A percentile compares a stretch with the other conserved stretches of the same genome.
Evolutionary conservation across 2,113 vertebrate genomes (phyloP).

Genomic region (Corydoras maculifer): DNA sequence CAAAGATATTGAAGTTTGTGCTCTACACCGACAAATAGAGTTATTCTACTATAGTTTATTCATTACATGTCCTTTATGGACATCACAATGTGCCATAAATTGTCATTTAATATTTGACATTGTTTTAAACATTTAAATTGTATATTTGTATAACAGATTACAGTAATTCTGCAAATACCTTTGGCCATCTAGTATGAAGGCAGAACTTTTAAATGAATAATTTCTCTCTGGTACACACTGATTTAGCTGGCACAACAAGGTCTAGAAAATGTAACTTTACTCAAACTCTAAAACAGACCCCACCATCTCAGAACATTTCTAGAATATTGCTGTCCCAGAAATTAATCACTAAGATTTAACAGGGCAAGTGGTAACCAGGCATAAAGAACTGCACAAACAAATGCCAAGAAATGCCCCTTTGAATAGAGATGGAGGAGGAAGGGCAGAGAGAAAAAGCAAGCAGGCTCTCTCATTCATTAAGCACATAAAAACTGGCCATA

Average conservation of each 20-base stretch:
- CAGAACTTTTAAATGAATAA: no score
- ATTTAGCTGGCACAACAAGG: neutral
- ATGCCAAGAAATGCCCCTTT: conserved; percentile 27
- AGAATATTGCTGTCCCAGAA: conserved; percentile 14
- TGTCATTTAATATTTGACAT: no score
- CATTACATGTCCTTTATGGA: no score
- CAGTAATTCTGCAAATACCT: no score
- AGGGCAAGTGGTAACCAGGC: conserved; percentile 26
- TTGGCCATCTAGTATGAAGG: no score
- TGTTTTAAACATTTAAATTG: no score
- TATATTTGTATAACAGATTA: no score
- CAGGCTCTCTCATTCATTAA: neutral
- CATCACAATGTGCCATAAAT: no score
- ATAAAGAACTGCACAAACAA: neutral
- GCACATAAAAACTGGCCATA: conserved; percentile 18
- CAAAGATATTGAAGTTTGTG: no score
- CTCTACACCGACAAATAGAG: no score
- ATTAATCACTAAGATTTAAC: conserved; percentile 29
- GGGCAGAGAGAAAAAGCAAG: neutral
- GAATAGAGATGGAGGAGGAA: neutral
- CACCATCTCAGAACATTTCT: conserved; percentile 7
- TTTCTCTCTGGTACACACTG: conserved; percentile 11
- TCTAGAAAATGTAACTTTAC: conserved; percentile 19
- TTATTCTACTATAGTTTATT: no score
- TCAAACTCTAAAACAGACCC: conserved; percentile 15